Percentiles rank a stretch among this genome's conserved stretches.
These are phyloP conservation scores for Hestina assimilis DNA, from an alignment of 1,140 invertebrate genomes.

Conservation along the genomic window DNA sequence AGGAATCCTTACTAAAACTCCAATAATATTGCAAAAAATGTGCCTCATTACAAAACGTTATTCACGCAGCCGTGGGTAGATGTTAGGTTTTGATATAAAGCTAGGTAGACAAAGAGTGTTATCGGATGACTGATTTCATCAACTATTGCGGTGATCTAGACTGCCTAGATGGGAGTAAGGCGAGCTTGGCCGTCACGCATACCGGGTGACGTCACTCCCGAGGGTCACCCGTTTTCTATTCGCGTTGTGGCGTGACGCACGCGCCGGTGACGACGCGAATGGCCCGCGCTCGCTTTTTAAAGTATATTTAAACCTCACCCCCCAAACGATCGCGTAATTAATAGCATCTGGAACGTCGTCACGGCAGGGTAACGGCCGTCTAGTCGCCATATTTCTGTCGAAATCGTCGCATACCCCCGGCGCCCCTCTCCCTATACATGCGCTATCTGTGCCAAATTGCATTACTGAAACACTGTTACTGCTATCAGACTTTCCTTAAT, in stretches of 20 bases:
- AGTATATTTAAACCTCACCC: conserved; percentile 38
- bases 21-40: no score
- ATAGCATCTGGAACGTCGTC: conserved; percentile 50
- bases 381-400: conserved; percentile 51
- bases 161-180: conserved; percentile 44
- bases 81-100: background rate
- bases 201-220: conserved; percentile 50
- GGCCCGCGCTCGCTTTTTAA: conserved; percentile 36
- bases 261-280: conserved; percentile 49
- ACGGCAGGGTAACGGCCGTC: conserved; percentile 46
- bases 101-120: background rate
- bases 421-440: conserved; percentile 13
- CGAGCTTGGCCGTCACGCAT: conserved; percentile 51
- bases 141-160: conserved; percentile 22
- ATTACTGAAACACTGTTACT: conserved; percentile 12
- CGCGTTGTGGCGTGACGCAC: conserved; percentile 63
- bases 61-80: no score
- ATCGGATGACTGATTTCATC: background rate
- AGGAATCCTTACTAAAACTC: no score
- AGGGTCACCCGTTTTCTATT: conserved; percentile 68
- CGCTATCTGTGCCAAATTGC: conserved; percentile 40
- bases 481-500: background rate
- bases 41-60: no score
- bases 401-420: conserved; percentile 34
- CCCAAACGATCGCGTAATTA: conserved; percentile 46